Evolutionary conservation across 2,888 invertebrate species (phyloP).

Genomic region (Pollenia griseotomentosa): DNA sequence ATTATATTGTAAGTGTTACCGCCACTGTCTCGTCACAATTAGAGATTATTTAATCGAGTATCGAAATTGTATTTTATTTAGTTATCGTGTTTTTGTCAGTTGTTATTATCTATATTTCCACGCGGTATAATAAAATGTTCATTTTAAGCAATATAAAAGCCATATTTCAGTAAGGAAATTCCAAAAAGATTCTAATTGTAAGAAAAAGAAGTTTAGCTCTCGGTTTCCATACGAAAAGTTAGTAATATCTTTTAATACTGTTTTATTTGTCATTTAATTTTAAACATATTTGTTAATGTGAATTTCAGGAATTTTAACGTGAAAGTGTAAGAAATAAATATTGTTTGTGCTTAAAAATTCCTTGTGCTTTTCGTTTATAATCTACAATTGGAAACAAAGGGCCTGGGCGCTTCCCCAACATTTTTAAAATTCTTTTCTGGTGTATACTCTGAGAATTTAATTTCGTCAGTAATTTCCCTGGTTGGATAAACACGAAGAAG

Average conservation of each 20-base stretch:
- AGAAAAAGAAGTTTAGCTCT: neutral
- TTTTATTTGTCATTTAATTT: too few relatives aligned
- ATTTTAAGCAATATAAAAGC: neutral
- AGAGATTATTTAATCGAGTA: too few relatives aligned
- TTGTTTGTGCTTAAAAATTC: too few relatives aligned
- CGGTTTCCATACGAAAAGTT: conserved; percentile 12
- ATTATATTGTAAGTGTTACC: too few relatives aligned
- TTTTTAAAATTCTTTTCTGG: conserved; percentile 23
- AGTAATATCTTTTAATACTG: neutral
- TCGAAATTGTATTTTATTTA: neutral
- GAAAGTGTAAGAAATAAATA: too few relatives aligned
- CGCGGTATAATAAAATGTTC: too few relatives aligned
- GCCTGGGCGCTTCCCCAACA: neutral
- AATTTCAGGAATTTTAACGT: neutral
- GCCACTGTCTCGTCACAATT: neutral
- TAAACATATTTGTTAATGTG: neutral
- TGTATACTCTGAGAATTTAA: neutral
- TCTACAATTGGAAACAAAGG: conserved; percentile 10
- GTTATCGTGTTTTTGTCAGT: neutral
- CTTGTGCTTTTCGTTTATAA: neutral
- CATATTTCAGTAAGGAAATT: neutral
- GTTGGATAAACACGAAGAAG: neutral
- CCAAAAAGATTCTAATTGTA: neutral
- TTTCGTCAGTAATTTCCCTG: neutral
- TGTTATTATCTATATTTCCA: neutral